Evolutionary conservation across 35 echinoderm and acorn worm genomes (phyloP).

Genomic region (Heliocidaris tuberculata): DNA sequence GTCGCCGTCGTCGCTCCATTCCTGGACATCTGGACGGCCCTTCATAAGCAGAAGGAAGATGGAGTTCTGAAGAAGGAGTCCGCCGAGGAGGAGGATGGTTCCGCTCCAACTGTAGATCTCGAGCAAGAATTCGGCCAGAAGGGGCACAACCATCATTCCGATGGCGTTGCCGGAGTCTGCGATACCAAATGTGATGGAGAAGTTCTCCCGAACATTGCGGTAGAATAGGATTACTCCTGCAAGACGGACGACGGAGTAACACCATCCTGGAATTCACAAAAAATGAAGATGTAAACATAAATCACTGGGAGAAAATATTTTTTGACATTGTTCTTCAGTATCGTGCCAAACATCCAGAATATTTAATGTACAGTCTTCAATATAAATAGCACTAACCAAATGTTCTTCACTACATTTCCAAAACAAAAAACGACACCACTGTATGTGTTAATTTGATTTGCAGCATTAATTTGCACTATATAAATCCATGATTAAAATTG

Average conservation of each 20-base stretch:
- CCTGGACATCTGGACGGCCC: neutral
- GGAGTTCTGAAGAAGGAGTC: neutral
- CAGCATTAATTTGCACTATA: too few relatives aligned
- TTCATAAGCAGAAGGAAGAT: constrained; percentile 3
- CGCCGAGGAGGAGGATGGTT: constrained; percentile 60
- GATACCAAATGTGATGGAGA: constrained; percentile 46
- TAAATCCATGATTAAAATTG: too few relatives aligned
- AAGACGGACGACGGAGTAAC: neutral
- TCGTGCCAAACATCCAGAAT: too few relatives aligned
- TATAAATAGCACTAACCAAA: too few relatives aligned
- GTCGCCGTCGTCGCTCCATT: neutral
- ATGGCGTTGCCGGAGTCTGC: constrained; percentile 39
- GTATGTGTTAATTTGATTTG: too few relatives aligned
- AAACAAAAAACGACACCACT: too few relatives aligned
- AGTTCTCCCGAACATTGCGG: neutral
- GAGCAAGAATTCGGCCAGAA: constrained; percentile 48
- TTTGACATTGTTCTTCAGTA: too few relatives aligned
- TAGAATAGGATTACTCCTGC: constrained; percentile 6
- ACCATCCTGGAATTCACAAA: neutral
- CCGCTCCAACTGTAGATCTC: constrained; percentile 69
- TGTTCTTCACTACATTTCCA: too few relatives aligned
- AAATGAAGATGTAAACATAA: too few relatives aligned
- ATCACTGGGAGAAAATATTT: neutral
- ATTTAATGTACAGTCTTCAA: too few relatives aligned
- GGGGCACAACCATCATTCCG: constrained; percentile 53